Conservation (phyloP, 2,797 vertebrate species). For the Gymnocypris eckloni region DNA sequence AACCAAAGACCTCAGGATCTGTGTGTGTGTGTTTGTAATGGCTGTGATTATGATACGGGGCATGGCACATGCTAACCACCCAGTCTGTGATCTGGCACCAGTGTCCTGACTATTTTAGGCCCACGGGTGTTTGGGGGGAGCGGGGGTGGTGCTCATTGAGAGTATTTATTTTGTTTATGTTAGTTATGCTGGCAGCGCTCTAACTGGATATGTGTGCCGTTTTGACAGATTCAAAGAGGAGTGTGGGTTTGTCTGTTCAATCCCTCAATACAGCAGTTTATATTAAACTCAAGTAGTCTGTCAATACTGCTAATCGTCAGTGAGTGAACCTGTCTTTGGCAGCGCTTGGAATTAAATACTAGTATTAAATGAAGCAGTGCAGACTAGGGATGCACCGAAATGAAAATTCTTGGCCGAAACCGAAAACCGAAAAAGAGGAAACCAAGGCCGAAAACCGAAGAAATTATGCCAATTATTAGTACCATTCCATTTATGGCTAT, state of each 20-base stretch:
- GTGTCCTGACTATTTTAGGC: slow-evolving; percentile 37
- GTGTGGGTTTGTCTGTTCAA: slow-evolving; percentile 15
- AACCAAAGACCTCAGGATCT: neutral
- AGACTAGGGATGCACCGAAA: neutral
- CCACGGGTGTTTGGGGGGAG: neutral
- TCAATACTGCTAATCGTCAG: neutral
- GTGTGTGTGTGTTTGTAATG: slow-evolving; percentile 34
- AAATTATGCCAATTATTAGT: too few species aligned
- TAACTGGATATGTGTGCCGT: neutral
- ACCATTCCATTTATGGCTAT: too few species aligned
- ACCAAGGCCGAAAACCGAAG: too few species aligned
- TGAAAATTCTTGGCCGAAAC: too few species aligned
- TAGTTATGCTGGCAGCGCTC: slow-evolving; percentile 17
- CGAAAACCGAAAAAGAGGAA: too few species aligned
- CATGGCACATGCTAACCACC: slow-evolving; percentile 37
- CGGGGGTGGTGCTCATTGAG: neutral
- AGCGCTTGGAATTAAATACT: neutral
- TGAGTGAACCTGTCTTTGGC: neutral
- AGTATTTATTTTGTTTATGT: slow-evolving; percentile 28
- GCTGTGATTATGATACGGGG: slow-evolving; percentile 12
- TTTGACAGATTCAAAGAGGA: neutral
- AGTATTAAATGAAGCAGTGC: neutral
- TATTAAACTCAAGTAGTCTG: neutral
- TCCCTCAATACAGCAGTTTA: slow-evolving; percentile 5
- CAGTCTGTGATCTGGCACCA: slow-evolving; percentile 49